Evolutionary conservation across 2,888 invertebrate species (phyloP).

Genomic region (Nomada hirtipes): DNA sequence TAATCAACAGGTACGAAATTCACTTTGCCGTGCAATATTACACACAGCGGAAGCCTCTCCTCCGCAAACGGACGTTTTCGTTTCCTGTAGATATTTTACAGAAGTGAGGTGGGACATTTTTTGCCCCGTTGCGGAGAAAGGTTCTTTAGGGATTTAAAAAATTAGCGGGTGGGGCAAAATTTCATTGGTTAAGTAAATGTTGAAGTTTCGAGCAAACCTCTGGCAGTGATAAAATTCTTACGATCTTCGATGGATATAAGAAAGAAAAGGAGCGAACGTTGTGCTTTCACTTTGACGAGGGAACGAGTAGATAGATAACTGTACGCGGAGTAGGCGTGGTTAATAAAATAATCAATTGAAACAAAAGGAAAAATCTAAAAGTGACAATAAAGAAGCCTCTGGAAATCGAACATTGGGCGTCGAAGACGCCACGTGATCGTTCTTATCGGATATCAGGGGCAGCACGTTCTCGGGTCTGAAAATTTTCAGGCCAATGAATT

Average conservation of each 20-base stretch:
- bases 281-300: not conserved
- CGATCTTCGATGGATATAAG: not conserved
- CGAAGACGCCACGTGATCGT: constrained; percentile 11
- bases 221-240: no score
- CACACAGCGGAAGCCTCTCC: constrained; percentile 36
- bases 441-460: constrained; percentile 10
- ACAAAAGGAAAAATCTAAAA: not conserved
- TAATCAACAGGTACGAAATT: constrained; percentile 68
- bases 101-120: not conserved
- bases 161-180: not conserved
- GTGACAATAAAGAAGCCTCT: not conserved
- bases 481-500: constrained; percentile 62
- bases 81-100: not conserved
- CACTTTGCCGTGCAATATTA: constrained; percentile 56
- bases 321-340: not conserved
- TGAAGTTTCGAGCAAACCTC: no score
- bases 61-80: constrained; percentile 15
- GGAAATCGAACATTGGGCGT: constrained; percentile 11
- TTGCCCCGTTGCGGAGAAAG: not conserved
- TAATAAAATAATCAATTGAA: constrained; percentile 2
- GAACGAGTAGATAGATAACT: not conserved
- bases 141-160: not conserved
- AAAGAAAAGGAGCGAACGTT: not conserved
- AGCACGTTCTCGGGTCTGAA: constrained; percentile 10
- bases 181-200: not conserved